Evolutionary conservation across 1,140 invertebrate genomes (phyloP), one percentile per base, ranked within the genome.

Genomic region (Drosophila azteca): DNA sequence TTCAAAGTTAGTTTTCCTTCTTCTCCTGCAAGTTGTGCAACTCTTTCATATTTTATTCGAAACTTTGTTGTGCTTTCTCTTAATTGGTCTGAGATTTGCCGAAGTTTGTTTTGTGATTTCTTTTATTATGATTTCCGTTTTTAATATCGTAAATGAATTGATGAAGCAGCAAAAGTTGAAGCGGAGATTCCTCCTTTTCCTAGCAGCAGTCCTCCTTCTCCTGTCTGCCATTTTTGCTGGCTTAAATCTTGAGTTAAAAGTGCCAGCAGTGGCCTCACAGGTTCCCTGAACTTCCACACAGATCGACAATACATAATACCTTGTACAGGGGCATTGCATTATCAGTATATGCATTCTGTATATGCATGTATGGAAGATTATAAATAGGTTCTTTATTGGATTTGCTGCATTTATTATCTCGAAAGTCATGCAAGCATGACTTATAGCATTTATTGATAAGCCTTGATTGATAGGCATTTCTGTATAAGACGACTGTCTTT

Each of bases 81-180:
- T 87, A 85, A 87, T 87, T 87, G 84, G 82, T 81, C 68, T 75
- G 62, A 69, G 62, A 67, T 68, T 72, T 49, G 62, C 31, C 61
- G 22, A 77, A 78, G 74, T 77, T 80, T 74, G 48, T 59, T 68
- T 57, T 74, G 51, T 53, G 71, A 83, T 87, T 81, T 77, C 74
- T 44, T 76, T 74, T 69, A 54, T 65, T 73, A 60, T 49, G 20
- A 46, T 39, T 64, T 22, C 13, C 39, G 11, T 66, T 52, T 70
- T 73, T 62, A 7, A 44, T 52, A 63, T 54, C 1, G 31, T 51
- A 68, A 68, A 57, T 54, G 61, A 55, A 64, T 79, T 58, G 73
- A 77, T 67, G 55, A 60, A 81, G 73, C 61, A 62, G 17, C 41
- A 49, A 29, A 76, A 52, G 55, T 64, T 64, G 6, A 15, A 24